Base-by-base conservation (phyloP, 2,113 vertebrate genomes). In the Hiodon alosoides region DNA sequence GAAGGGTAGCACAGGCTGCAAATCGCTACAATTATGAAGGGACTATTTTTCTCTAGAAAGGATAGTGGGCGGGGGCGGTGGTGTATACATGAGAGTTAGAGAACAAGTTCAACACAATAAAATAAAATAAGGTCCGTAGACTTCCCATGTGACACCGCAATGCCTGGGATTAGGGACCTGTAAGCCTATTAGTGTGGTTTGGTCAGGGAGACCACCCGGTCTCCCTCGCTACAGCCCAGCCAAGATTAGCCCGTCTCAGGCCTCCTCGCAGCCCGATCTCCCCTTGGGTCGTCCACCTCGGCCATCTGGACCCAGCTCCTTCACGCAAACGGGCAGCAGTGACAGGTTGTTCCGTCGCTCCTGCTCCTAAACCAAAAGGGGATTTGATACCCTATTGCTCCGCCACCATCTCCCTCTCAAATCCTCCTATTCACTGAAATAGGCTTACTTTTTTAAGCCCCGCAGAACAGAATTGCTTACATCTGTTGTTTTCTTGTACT, bases 101-200 rank as follows among this genome's bases (percentile, higher is more conserved):
- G 76, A 79, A 75, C 76, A 66, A 77, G 77, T 79, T 69, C 50
- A 73, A 71, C 67, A 77, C 81, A 78, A 83, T 86, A 74, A 80
- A 85, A 71, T 70, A 81, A 79, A 82, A 77, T 73, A 65, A 81
- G 82, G 80, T 85, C 83, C 84, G 83, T 77, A 77, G 81, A 81
- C 82, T 79, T 58, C 67, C 81, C 85, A 76, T 81, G 84, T 86
- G 85, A 83, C 80, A 61, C 78, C 72, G 79, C 85, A 77, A 62
- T 65, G 59, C 66, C 69, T 10, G 70, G 83, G 85, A 85, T 86
- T 83, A 85, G 85, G 31, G 73, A 7, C 72, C 79, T 79, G 79
- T 85, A 86, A 85, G 81, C 85, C 80, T 81, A 79, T 85, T 85
- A 82, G 73, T 53, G 80, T 48, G 79, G 64, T 78, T 76, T 76